Conservation (phyloP, 2,888 invertebrate genomes). For the Gymnoscelis rufifasciata region DNA sequence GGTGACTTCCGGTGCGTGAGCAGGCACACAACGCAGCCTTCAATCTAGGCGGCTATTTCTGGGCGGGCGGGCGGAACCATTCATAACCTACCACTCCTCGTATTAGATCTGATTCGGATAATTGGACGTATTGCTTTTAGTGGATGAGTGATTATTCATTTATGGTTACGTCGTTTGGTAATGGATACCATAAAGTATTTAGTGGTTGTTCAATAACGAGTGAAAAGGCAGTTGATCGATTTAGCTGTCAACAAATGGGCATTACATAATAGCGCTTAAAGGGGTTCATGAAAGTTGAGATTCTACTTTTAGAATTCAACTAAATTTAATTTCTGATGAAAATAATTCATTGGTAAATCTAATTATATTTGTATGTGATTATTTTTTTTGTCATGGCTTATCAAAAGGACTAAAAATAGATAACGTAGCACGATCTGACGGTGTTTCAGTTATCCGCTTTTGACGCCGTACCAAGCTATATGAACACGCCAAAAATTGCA, state of each 20-base stretch:
- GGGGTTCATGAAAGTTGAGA: too few species aligned
- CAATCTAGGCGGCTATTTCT: neutral
- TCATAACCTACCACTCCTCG: slow-evolving; percentile 35
- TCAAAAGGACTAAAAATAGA: too few species aligned
- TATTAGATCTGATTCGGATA: slow-evolving; percentile 38
- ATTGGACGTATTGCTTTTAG: slow-evolving; percentile 30
- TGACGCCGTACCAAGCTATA: too few species aligned
- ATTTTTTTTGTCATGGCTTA: too few species aligned
- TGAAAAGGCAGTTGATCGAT: neutral
- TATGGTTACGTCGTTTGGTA: slow-evolving; percentile 7
- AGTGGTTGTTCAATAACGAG: neutral
- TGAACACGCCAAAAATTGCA: too few species aligned
- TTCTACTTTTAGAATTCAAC: too few species aligned
- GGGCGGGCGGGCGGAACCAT: slow-evolving; percentile 25
- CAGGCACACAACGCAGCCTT: slow-evolving; percentile 23
- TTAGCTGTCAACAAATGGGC: neutral
- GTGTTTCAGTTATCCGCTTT: too few species aligned
- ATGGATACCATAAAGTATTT: slow-evolving; percentile 8
- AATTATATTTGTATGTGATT: too few species aligned
- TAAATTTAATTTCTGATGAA: too few species aligned
- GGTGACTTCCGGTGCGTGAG: slow-evolving; percentile 54
- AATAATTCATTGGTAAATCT: too few species aligned
- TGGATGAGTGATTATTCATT: slow-evolving; percentile 26
- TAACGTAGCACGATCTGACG: too few species aligned
- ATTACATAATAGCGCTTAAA: too few species aligned